Evolutionary conservation across 1,140 invertebrate species (phyloP).

Genomic region (Dinoponera quadriceps): DNA sequence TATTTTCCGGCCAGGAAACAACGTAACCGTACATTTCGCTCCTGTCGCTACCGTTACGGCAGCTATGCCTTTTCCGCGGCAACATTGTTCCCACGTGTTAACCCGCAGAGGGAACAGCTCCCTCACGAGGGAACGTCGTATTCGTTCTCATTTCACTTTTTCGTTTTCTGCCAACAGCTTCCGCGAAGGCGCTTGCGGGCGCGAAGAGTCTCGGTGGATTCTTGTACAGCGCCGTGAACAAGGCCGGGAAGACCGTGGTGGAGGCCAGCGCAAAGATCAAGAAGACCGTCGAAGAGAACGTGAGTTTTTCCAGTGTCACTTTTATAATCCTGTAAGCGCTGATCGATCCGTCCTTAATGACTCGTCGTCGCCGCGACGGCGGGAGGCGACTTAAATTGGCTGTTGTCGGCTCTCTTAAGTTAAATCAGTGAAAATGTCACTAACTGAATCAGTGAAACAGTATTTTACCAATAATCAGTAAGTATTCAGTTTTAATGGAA

Average conservation of each 20-base stretch:
- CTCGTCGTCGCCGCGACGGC: not conserved
- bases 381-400: not conserved
- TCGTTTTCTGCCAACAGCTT: slow-evolving; percentile 87
- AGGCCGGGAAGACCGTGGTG: slow-evolving; percentile 92
- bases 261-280: slow-evolving; percentile 96
- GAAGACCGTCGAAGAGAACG: slow-evolving; percentile 98
- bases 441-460: too few species aligned
- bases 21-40: not conserved
- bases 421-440: too few species aligned
- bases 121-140: slow-evolving; percentile 20
- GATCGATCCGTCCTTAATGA: slow-evolving; percentile 37
- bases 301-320: slow-evolving; percentile 86
- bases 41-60: not conserved
- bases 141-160: slow-evolving; percentile 52
- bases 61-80: not conserved
- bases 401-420: too few species aligned
- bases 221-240: slow-evolving; percentile 95
- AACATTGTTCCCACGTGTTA: not conserved
- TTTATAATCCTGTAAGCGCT: not conserved
- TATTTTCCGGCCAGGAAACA: not conserved
- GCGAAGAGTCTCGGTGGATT: slow-evolving; percentile 97
- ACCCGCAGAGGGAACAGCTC: not conserved
- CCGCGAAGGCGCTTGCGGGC: slow-evolving; percentile 95
- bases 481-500: too few species aligned
- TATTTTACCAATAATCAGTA: too few species aligned